Evolutionary conservation across 2,888 invertebrate species (phyloP).

Genomic region (Chydorus sphaericus): DNA sequence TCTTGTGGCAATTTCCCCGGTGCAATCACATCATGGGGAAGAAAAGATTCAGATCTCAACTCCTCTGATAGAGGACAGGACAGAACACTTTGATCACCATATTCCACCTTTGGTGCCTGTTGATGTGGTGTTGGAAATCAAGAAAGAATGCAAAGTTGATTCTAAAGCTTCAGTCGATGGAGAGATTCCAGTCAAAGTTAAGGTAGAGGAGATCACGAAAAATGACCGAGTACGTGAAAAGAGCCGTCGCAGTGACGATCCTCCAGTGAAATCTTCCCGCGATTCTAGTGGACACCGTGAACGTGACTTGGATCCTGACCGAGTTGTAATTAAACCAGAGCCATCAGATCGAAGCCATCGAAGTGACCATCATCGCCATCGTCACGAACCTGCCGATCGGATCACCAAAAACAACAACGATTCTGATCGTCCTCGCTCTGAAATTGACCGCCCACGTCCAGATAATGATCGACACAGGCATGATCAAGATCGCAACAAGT

Average conservation of each 20-base stretch:
- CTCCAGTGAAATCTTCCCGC: not conserved
- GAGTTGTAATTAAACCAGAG: not conserved
- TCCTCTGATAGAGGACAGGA: not conserved
- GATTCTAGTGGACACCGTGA: conserved; percentile 5
- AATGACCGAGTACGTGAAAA: not conserved
- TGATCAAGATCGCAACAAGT: not conserved
- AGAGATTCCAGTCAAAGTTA: not conserved
- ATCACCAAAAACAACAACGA: not conserved
- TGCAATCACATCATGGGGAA: not conserved
- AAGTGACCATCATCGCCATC: conserved; percentile 2
- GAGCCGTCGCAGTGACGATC: conserved; percentile 3
- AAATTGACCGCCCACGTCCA: too few species aligned
- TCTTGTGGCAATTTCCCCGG: too few species aligned
- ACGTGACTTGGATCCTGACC: not conserved
- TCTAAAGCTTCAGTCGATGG: not conserved
- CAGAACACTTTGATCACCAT: not conserved
- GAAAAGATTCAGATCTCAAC: not conserved
- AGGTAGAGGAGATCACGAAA: not conserved
- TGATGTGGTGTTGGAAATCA: not conserved
- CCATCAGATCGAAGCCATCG: not conserved
- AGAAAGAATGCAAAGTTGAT: not conserved
- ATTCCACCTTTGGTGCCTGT: not conserved
- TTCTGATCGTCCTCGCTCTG: not conserved
- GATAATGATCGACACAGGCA: too few species aligned
- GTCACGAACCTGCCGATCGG: not conserved